A percentile compares a stretch with the other conserved stretches of the same genome.
Conservation (phyloP, 2,888 invertebrate genomes). For the Pseudanteris insignis region DNA sequence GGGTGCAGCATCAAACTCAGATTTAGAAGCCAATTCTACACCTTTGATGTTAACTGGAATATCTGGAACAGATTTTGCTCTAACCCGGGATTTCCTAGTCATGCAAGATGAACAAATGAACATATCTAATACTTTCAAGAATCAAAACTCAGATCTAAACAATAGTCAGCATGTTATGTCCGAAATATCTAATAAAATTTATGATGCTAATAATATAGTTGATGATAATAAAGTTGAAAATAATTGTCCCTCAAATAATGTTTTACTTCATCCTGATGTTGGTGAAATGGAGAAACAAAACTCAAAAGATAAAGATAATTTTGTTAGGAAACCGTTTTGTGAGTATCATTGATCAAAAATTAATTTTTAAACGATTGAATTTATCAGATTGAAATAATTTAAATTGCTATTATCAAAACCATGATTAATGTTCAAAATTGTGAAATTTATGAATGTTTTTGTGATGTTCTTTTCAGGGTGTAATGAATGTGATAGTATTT, state of each 20-base stretch:
- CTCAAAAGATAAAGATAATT: slow-evolving; percentile 37
- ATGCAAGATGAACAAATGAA: slow-evolving; percentile 64
- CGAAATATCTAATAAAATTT: slow-evolving; percentile 28
- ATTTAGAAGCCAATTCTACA: slow-evolving; percentile 57
- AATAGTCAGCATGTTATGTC: slow-evolving; percentile 30
- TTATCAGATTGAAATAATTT: too few species aligned
- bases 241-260: slow-evolving; percentile 31
- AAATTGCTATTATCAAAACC: too few species aligned
- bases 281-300: slow-evolving; percentile 15
- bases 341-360: too few species aligned
- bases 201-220: slow-evolving; percentile 5
- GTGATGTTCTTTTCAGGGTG: slow-evolving; percentile 63
- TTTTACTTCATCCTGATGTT: slow-evolving; percentile 25
- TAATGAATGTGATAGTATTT: slow-evolving; percentile 64
- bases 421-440: too few species aligned
- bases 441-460: too few species aligned
- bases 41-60: slow-evolving; percentile 62
- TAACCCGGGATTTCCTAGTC: slow-evolving; percentile 62
- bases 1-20: slow-evolving; percentile 57
- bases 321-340: slow-evolving; percentile 58
- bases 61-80: slow-evolving; percentile 57
- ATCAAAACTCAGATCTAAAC: slow-evolving; percentile 52
- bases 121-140: slow-evolving; percentile 58
- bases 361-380: too few species aligned
- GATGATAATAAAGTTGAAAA: slow-evolving; percentile 26